A percentile compares a stretch with the other conserved stretches of the same genome.
Evolutionary conservation across 2,888 invertebrate species (phyloP).

Genomic region (Melieria picta): DNA sequence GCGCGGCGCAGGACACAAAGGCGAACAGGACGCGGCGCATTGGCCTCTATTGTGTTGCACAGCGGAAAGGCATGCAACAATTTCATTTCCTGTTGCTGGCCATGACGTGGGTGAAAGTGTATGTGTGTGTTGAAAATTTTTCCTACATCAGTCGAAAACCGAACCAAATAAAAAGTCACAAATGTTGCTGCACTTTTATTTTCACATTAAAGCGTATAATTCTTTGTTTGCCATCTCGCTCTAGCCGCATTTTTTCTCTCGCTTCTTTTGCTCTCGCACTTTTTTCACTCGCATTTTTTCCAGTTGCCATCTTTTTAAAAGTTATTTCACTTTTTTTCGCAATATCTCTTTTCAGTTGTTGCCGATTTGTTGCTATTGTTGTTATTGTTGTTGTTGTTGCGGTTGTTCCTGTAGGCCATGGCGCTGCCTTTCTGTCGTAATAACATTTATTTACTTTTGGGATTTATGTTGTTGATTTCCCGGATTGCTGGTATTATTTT

Average conservation of each 20-base stretch:
- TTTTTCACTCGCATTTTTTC: too few species aligned
- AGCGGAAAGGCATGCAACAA: slow-evolving; percentile 22
- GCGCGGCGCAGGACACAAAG: too few species aligned
- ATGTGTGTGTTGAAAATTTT: too few species aligned
- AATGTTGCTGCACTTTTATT: background rate
- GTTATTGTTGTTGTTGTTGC: too few species aligned
- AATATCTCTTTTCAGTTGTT: too few species aligned
- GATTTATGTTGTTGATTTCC: slow-evolving; percentile 3
- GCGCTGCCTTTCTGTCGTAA: background rate
- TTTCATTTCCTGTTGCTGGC: slow-evolving; percentile 30
- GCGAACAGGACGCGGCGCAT: too few species aligned
- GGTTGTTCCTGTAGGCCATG: too few species aligned
- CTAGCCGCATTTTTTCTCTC: background rate
- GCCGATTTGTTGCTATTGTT: too few species aligned
- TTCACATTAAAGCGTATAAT: background rate
- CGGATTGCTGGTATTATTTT: slow-evolving; percentile 4
- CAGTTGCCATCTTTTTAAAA: background rate
- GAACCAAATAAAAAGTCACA: background rate
- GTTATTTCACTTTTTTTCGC: background rate
- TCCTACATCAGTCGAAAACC: too few species aligned
- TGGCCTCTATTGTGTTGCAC: too few species aligned
- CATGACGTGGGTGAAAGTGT: too few species aligned
- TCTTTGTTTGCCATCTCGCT: background rate
- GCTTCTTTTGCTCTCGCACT: background rate
- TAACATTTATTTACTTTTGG: slow-evolving; percentile 2